Conservation (phyloP, 30 jellyfish, hydroid and myxozoan species). For the Pseudorhiza aurosa region DNA sequence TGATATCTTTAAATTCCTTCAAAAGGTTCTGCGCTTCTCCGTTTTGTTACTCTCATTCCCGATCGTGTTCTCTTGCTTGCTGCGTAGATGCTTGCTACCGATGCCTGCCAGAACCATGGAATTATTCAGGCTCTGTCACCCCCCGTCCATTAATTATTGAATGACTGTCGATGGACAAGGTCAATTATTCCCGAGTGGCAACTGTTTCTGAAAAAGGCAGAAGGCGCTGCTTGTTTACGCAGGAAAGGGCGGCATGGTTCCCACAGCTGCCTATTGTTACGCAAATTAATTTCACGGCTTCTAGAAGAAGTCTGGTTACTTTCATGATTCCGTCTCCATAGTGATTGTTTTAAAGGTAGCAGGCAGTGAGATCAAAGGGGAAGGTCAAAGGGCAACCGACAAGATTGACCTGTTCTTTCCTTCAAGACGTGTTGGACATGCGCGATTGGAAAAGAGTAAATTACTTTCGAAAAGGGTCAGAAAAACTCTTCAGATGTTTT, state of each 20-base stretch:
- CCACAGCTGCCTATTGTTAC: constrained; percentile 26
- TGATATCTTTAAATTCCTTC: too few relatives aligned
- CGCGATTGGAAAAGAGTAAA: too few relatives aligned
- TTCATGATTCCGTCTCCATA: constrained; percentile 35
- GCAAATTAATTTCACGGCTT: constrained; percentile 42
- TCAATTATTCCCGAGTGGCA: constrained; percentile 59
- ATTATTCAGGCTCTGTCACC: too few relatives aligned
- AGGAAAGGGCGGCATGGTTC: constrained; percentile 47
- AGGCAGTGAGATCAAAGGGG: constrained; percentile 1
- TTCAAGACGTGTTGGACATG: too few relatives aligned
- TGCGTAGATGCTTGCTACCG: too few relatives aligned
- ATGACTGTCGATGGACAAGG: constrained; percentile 11
- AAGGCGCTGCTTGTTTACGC: constrained; percentile 56
- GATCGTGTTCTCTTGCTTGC: too few relatives aligned
- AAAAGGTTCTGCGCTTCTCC: too few relatives aligned
- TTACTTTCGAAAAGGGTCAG: too few relatives aligned
- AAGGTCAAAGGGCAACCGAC: constrained; percentile 10
- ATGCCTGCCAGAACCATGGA: too few relatives aligned
- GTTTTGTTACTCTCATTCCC: too few relatives aligned
- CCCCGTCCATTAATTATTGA: constrained; percentile 10
- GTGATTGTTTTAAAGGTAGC: constrained; percentile 6
- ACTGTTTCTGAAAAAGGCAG: constrained; percentile 71
- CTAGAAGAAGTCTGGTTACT: constrained; percentile 34
- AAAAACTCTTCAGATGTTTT: too few relatives aligned
- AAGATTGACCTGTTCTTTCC: background rate